Base-by-base conservation (phyloP, 2,888 invertebrate genomes). In the Hirtodrosophila cameraria region DNA sequence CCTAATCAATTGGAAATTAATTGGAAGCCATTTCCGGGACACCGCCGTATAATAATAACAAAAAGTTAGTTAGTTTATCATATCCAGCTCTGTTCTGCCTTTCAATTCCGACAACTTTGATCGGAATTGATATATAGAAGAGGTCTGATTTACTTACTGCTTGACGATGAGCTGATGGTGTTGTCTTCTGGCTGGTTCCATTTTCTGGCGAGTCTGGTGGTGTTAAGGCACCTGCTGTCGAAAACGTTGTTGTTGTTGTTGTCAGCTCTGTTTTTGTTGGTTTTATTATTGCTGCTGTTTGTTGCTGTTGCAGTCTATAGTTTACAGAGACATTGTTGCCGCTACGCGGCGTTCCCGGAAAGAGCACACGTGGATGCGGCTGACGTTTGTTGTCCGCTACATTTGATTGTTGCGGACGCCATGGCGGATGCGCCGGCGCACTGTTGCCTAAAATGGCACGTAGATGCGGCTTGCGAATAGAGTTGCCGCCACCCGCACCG, bases 371-470 rank as follows among this genome's bases (percentile, higher is more conserved):
- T 13, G 75, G 13, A 15, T 60, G 43, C 27, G 35, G 15, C 4
- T 41, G 48, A 5, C 57, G 63, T 3, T 41, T 59, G 18, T 31
- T 38, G 13, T 5, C 18, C 12, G n/a, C 7, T 36, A 36, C 2
- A 9, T 58, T 8, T n/a, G 28, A 42, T 25, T 8, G 33, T 16
- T 9, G 48, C 48, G n/a, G n/a, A n/a, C n/a, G n/a, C n/a, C n/a
- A n/a, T n/a, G 6, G n/a, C 16, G 38, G 31, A 0, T 62, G 70
- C n/a, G 46, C 55, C 4, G 83, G 48, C 1, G 60, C 72, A 57
- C 80, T 80, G 12, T 79, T 67, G 2, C 80, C 80, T 27, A 80
- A 27, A 7, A 80, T 80, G 15, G 80, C 62, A 25, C 80, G 80
- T 20, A 83, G 33, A n/a, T 73, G 61, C 0, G 63, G 62, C 16